A percentile compares a stretch with the other conserved stretches of the same genome.
These are phyloP conservation scores for Maconellicoccus hirsutus DNA, from an alignment of 1,140 invertebrate genomes.

Conservation along the genomic window DNA sequence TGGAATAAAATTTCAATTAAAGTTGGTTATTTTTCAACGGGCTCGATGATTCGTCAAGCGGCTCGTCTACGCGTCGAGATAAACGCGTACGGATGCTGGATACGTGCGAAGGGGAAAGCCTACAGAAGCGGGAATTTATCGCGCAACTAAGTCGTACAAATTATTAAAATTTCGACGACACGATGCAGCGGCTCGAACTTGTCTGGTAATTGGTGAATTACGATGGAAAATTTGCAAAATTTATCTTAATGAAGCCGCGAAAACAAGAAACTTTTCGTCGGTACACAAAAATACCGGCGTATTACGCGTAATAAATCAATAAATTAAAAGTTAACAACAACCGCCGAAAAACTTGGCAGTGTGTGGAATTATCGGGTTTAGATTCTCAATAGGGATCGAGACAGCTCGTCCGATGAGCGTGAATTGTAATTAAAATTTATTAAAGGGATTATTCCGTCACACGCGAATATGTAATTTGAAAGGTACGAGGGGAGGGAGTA, in stretches of 20 bases:
- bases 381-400: neutral
- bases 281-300: neutral
- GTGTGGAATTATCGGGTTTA: neutral
- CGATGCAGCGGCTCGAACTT: neutral
- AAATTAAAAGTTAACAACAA: constrained; percentile 1
- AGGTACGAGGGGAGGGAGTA: no score
- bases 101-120: no score
- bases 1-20: no score
- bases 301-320: neutral
- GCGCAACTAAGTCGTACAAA: neutral
- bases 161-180: neutral
- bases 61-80: no score
- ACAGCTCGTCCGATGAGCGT: neutral
- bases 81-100: no score
- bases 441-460: neutral
- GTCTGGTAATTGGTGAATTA: neutral
- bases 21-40: no score
- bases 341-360: neutral
- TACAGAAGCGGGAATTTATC: neutral
- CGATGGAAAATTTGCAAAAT: neutral
- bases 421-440: constrained; percentile 1
- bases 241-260: neutral
- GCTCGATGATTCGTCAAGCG: no score
- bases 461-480: no score
- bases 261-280: neutral